These are phyloP conservation scores for Scaptomyza caliginosa DNA, from an alignment of 2,888 invertebrate species.

Conservation along the genomic window DNA sequence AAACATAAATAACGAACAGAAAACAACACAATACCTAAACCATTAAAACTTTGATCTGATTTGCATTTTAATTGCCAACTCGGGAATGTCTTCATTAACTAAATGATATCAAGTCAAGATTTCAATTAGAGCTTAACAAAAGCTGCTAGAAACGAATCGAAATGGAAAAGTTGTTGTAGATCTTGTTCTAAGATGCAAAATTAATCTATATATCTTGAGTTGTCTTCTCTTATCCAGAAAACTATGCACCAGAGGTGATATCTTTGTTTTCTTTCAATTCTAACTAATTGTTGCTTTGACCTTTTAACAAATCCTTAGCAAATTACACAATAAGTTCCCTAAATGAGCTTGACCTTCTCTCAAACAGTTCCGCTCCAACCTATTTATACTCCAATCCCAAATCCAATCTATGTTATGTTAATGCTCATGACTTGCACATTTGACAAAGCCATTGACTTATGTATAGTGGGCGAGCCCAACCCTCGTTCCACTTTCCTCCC, in stretches of 20 bases:
- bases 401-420: conserved; percentile 14
- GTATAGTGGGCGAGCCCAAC: conserved; percentile 5
- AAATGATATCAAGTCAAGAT: conserved; percentile 36
- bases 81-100: conserved; percentile 42
- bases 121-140: conserved; percentile 38
- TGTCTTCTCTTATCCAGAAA: too few relatives aligned
- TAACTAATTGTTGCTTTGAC: background rate
- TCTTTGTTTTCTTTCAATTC: too few relatives aligned
- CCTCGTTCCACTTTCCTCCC: background rate
- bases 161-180: too few relatives aligned
- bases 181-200: too few relatives aligned
- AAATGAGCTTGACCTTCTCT: conserved; percentile 60
- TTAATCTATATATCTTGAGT: background rate
- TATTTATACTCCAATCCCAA: background rate
- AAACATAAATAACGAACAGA: background rate
- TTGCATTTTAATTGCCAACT: conserved; percentile 44
- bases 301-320: background rate
- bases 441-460: conserved; percentile 46
- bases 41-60: conserved; percentile 49
- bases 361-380: background rate
- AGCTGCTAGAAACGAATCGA: conserved; percentile 26
- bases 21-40: conserved; percentile 26
- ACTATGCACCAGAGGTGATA: too few relatives aligned
- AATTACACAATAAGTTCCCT: conserved; percentile 4
- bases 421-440: conserved; percentile 24